Conservation (phyloP, 2,113 vertebrate genomes). For the Monopterus albus region DNA sequence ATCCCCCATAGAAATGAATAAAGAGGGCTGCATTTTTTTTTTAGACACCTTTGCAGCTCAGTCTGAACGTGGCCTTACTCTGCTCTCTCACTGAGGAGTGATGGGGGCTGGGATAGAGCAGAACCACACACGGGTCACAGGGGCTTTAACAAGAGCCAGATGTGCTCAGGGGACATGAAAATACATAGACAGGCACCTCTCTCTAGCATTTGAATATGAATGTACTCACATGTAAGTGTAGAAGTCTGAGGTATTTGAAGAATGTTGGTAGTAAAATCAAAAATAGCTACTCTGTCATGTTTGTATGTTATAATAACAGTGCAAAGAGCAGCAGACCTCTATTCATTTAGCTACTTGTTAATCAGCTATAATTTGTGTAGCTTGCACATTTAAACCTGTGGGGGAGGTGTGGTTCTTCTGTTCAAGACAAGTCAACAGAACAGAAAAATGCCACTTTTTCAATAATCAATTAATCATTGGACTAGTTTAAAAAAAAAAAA, state of each 20-base stretch:
- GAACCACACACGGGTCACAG: slow-evolving; percentile 73
- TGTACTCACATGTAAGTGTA: slow-evolving; percentile 17
- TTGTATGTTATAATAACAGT: not conserved
- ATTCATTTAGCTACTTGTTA: too few species aligned
- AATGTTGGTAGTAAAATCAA: slow-evolving; percentile 47
- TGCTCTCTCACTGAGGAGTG: slow-evolving; percentile 58
- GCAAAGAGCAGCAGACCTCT: too few species aligned
- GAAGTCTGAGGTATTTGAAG: slow-evolving; percentile 57
- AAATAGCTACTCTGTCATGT: slow-evolving; percentile 14
- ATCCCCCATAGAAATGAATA: too few species aligned
- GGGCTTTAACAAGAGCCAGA: slow-evolving; percentile 81
- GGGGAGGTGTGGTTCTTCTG: too few species aligned
- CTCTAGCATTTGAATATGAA: slow-evolving; percentile 49
- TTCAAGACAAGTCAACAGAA: not conserved
- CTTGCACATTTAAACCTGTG: too few species aligned
- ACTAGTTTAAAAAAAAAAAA: too few species aligned
- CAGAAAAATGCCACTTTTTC: too few species aligned
- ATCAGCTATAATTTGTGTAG: too few species aligned
- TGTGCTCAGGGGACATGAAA: slow-evolving; percentile 73
- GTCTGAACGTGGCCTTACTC: too few species aligned
- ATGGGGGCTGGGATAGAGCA: slow-evolving; percentile 69
- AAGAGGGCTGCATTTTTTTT: too few species aligned
- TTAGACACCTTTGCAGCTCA: too few species aligned
- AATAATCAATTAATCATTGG: too few species aligned
- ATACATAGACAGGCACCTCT: slow-evolving; percentile 54